A percentile compares a stretch with the other conserved stretches of the same genome.
phyloP scores from a whole-genome alignment of 2,113 vertebrate genomes.

The Emberiza fucata region DNA sequence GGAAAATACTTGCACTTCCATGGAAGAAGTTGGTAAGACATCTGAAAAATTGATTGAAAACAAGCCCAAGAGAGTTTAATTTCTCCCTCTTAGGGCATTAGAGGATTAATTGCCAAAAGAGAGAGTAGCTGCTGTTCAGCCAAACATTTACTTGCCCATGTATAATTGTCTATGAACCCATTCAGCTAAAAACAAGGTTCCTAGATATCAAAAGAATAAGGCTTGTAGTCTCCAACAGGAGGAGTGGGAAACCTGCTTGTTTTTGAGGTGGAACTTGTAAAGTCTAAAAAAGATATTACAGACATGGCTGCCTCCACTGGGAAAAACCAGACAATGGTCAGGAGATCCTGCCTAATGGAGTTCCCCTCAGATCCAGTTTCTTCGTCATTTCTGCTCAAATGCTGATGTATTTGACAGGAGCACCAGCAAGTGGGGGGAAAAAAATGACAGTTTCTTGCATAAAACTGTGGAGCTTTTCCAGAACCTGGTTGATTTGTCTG shows the following conservation, averaged over 20 bases:
- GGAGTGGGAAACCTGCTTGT: neutral
- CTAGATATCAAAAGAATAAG: neutral
- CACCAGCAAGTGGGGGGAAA: neutral
- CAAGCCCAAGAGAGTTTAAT: neutral
- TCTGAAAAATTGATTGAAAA: neutral
- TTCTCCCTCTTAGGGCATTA: neutral
- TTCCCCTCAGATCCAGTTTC: neutral
- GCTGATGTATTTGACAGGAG: neutral
- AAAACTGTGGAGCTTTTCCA: constrained; percentile 17
- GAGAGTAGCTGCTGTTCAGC: neutral
- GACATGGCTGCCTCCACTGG: neutral
- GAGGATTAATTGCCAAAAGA: neutral
- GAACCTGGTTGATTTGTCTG: neutral
- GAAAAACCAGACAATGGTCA: neutral
- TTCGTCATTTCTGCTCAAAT: neutral
- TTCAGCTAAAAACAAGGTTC: neutral
- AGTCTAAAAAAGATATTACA: neutral
- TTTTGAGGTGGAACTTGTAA: neutral
- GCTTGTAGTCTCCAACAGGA: neutral
- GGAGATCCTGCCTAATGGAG: neutral
- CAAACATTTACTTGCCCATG: neutral
- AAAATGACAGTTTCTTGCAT: neutral
- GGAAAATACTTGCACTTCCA: neutral
- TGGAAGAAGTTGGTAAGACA: neutral
- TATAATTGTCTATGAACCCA: neutral